Percentiles rank a stretch among this genome's conserved stretches.
phyloP scores from a whole-genome alignment of 92 coral and sea anemone species.

The Umimayanthus chanpuru region DNA sequence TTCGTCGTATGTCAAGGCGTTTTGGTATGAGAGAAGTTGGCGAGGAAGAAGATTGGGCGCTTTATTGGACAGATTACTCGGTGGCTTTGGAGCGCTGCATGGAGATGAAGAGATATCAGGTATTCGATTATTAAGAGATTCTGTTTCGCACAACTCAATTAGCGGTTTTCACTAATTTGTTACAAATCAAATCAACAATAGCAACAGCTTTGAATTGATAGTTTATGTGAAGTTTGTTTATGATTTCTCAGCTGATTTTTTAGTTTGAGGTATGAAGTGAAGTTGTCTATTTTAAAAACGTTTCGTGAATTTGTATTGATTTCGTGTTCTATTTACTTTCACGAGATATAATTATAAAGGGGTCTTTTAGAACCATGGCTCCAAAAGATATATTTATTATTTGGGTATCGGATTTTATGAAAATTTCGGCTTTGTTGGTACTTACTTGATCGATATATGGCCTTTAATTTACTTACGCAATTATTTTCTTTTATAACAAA shows the following conservation, averaged over 20 bases:
- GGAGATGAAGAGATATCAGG: conserved; percentile 99
- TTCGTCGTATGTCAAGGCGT: conserved; percentile 90
- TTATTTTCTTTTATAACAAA: too few species aligned
- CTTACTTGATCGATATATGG: too few species aligned
- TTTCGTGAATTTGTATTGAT: neutral
- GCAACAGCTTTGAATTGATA: neutral
- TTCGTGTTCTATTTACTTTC: neutral
- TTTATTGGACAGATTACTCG: conserved; percentile 94
- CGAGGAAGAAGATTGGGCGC: conserved; percentile 98
- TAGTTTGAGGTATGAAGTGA: neutral
- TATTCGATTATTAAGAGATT: conserved; percentile 18
- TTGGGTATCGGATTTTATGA: neutral
- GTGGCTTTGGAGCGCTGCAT: conserved; percentile 96
- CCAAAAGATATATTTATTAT: too few species aligned
- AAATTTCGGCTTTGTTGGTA: neutral
- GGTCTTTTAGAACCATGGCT: neutral
- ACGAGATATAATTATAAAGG: too few species aligned
- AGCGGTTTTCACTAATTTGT: neutral
- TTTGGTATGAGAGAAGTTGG: conserved; percentile 99
- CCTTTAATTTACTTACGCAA: neutral
- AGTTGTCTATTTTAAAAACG: neutral
- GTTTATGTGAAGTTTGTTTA: neutral
- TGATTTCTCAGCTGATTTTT: neutral
- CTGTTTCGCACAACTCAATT: neutral
- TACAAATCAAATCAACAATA: too few species aligned